Evolutionary conservation across 2,113 vertebrate genomes (phyloP), one percentile per base, ranked within the genome.

Genomic region (Aegypius monachus): DNA sequence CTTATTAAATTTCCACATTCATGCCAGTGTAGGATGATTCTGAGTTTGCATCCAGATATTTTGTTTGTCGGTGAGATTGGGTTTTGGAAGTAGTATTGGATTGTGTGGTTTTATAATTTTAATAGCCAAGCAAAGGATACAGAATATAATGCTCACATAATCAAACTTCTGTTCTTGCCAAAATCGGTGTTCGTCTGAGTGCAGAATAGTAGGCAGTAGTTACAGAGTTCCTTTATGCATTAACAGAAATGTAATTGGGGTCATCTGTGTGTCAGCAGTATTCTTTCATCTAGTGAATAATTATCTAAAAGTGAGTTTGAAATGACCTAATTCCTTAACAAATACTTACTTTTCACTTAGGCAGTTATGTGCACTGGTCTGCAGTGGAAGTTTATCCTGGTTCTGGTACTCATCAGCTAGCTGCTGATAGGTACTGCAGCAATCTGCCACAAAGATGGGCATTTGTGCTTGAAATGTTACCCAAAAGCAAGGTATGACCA

Each of bases 221-320:
- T 87, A 47, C 0, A 68, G 48, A 52, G 16, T 68, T 93, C 66
- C 34, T 85, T 92, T 82, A 43, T 80, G 74, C 79, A 77, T 92
- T 92, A 93, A 77, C 79, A 80, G 74, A 94, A 82, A 63, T 93
- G 12, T 81, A 89, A 95, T 87, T 87, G 81, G 50, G 88, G 67
- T 94, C 79, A 88, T 78, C 21, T 81, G 55, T 63, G 63, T 66
- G 66, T 70, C 82, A 93, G 75, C 88, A 88, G 25, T 63, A 58
- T 73, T 77, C 82, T 92, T 93, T 90, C 56, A 95, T 68, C 50
- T 81, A 16, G 53, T 45, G 71, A 93, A 88, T 81, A 82, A 73
- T 93, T 81, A 77, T 42, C 58, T 80, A 42, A 62, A 61, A 88
- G 38, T 66, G 62, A 68, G 58, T 92, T 70, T 86, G 48, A 58